Evolutionary conservation across 2,113 vertebrate species (phyloP).

Genomic region (Oenanthe oenanthe): DNA sequence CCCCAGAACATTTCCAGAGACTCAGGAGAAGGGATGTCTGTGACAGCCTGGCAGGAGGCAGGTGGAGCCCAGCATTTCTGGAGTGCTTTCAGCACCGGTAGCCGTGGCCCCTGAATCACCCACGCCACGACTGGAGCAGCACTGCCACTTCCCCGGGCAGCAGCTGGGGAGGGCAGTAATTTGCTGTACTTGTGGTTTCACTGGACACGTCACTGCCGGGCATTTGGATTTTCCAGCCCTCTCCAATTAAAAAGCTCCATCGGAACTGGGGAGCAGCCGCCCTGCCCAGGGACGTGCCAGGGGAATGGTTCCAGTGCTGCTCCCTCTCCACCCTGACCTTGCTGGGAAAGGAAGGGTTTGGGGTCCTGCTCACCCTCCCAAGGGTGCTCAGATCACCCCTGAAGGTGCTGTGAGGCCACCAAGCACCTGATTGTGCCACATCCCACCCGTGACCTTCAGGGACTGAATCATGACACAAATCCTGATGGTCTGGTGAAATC

Average conservation of each 20-base stretch:
- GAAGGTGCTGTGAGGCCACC: not conserved
- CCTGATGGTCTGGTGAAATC: rapidly evolving
- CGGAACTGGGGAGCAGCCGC: not conserved
- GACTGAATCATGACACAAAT: rapidly evolving
- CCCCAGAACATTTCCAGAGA: not conserved
- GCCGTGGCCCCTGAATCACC: not conserved
- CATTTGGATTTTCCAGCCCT: slow-evolving; percentile 26
- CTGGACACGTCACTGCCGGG: slow-evolving; percentile 21
- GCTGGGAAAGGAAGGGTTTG: rapidly evolving
- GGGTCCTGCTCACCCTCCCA: rapidly evolving
- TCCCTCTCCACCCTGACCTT: not conserved
- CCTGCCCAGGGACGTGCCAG: not conserved
- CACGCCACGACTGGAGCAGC: not conserved
- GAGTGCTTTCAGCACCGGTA: not conserved
- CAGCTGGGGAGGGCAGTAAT: not conserved
- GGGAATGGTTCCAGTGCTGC: not conserved
- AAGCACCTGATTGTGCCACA: not conserved
- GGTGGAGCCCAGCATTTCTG: not conserved
- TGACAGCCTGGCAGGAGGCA: not conserved
- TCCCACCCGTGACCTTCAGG: not conserved
- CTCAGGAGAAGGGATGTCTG: not conserved
- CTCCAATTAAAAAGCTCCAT: slow-evolving; percentile 24
- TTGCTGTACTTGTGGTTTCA: slow-evolving; percentile 29
- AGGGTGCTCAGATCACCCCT: rapidly evolving
- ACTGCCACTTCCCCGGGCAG: not conserved